Evolutionary conservation across 2,888 invertebrate species (phyloP).

Genomic region (Morpho helenor): DNA sequence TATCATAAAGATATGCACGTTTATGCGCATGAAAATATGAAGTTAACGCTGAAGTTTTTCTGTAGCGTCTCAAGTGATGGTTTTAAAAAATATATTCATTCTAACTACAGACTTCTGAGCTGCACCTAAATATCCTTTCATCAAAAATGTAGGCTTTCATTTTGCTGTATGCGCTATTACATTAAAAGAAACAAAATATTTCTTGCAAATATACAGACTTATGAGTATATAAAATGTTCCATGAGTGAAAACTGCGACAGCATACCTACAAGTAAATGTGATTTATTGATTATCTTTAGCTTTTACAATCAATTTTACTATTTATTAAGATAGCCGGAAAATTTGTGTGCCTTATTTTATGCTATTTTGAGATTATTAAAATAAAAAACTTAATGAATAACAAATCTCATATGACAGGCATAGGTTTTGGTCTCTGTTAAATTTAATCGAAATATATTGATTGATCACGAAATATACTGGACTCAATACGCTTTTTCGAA

Average conservation of each 20-base stretch:
- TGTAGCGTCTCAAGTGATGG: conserved; percentile 24
- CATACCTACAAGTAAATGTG: background rate
- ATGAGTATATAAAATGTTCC: conserved; percentile 4
- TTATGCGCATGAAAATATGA: conserved; percentile 7
- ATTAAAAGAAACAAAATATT: conserved; percentile 18
- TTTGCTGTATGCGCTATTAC: conserved; percentile 16
- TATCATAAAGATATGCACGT: background rate
- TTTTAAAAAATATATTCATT: conserved; percentile 22
- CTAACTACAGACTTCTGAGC: conserved; percentile 18
- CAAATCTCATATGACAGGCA: too few relatives aligned
- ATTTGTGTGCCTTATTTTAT: too few relatives aligned
- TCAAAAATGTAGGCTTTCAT: conserved; percentile 26
- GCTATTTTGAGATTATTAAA: too few relatives aligned
- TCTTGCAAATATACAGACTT: conserved; percentile 9
- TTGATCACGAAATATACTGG: too few relatives aligned
- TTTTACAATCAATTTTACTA: too few relatives aligned
- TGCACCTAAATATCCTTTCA: conserved; percentile 27
- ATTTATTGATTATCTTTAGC: too few relatives aligned
- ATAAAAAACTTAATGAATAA: too few relatives aligned
- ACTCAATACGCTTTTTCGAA: too few relatives aligned
- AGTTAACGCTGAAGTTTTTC: conserved; percentile 13
- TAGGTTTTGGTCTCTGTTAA: too few relatives aligned
- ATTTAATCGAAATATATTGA: too few relatives aligned
- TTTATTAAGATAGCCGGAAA: too few relatives aligned
- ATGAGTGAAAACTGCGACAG: conserved; percentile 5